These are phyloP conservation scores for Timandra comae DNA, from an alignment of 2,888 invertebrate species.

Conservation along the genomic window DNA sequence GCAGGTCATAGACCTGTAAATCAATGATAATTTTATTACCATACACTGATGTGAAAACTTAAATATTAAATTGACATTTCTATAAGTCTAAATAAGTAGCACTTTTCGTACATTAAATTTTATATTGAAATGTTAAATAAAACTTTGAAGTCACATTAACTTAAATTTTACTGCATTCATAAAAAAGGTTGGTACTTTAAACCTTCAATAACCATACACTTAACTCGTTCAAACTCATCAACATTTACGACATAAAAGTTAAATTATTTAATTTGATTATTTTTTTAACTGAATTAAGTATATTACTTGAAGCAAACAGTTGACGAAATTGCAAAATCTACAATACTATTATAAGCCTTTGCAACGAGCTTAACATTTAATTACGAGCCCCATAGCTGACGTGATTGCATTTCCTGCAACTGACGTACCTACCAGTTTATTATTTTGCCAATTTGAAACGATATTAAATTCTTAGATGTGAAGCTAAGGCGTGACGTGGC, in stretches of 20 bases:
- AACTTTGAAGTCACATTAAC: no score
- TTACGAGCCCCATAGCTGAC: constrained; percentile 56
- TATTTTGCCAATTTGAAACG: constrained; percentile 70
- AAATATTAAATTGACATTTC: no score
- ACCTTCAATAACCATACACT: not conserved
- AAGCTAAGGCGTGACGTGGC: constrained; percentile 39
- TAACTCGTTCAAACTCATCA: not conserved
- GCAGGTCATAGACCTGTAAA: no score
- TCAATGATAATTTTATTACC: no score
- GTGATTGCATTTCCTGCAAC: constrained; percentile 70
- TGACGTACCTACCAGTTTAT: constrained; percentile 61
- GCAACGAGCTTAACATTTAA: constrained; percentile 60
- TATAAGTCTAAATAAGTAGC: no score
- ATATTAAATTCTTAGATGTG: constrained; percentile 60
- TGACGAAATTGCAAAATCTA: constrained; percentile 20
- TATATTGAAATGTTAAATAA: no score
- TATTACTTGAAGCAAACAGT: constrained; percentile 4
- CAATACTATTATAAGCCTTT: constrained; percentile 34
- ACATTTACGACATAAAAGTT: no score
- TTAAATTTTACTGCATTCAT: no score
- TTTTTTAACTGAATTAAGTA: no score
- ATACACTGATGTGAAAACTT: no score
- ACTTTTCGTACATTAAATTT: no score
- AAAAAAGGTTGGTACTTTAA: not conserved
- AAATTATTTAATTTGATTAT: no score